Conservation (phyloP, 2,888 invertebrate species). For the Toxonevra muliebris region DNA sequence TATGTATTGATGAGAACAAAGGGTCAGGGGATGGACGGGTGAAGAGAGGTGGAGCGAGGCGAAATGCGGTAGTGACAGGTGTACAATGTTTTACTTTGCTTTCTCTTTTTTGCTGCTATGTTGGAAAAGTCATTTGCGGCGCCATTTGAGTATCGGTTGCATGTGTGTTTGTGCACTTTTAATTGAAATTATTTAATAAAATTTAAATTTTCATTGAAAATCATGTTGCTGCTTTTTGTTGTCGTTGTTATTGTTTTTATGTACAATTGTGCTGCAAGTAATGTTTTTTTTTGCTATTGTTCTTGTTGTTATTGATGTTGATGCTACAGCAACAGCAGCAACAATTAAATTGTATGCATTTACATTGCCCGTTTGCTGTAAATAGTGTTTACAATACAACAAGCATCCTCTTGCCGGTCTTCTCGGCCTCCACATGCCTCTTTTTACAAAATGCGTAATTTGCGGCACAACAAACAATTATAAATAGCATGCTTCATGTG, state of each 20-base stretch:
- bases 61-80: no score
- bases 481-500: background rate
- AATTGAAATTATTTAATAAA: conserved; percentile 26
- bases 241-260: conserved; percentile 15
- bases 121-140: no score
- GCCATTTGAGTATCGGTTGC: no score
- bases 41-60: no score
- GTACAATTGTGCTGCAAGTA: background rate
- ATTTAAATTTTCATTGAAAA: conserved; percentile 30
- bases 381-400: conserved; percentile 1
- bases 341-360: no score
- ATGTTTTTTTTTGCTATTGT: conserved; percentile 14
- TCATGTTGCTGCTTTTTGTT: background rate
- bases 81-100: no score
- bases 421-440: background rate
- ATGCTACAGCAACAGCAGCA: background rate
- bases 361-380: background rate
- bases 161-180: background rate
- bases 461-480: conserved; percentile 10
- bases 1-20: conserved; percentile 35
- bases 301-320: conserved; percentile 5
- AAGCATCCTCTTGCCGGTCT: background rate
- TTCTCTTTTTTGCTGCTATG: no score
- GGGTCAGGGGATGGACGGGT: no score
- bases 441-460: conserved; percentile 15